A percentile compares a stretch with the other conserved stretches of the same genome.
Evolutionary conservation across 2,797 vertebrate genomes (phyloP).

Genomic region (Sebastes kiyomatsui): DNA sequence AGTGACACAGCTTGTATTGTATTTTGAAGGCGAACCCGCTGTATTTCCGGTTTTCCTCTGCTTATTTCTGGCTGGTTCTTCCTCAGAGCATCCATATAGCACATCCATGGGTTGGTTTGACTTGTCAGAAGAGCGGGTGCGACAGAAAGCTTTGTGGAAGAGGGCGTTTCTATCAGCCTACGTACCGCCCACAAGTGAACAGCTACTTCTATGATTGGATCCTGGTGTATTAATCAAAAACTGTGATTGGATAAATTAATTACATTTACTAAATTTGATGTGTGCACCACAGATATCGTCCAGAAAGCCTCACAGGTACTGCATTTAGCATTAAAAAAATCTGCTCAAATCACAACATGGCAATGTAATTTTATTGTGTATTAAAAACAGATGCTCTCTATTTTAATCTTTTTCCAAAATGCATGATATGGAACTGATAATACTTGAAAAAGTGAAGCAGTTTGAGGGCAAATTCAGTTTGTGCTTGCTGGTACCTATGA

Average conservation of each 20-base stretch:
- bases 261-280: neutral
- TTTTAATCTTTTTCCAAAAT: neutral
- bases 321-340: too few relatives aligned
- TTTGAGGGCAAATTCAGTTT: neutral
- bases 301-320: too few relatives aligned
- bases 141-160: neutral
- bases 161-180: neutral
- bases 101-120: neutral
- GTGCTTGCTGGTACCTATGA: too few relatives aligned
- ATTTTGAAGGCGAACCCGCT: neutral
- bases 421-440: neutral
- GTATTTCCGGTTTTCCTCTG: slow-evolving; percentile 1
- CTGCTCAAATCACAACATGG: rapidly evolving
- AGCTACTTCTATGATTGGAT: slow-evolving; percentile 25
- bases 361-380: neutral
- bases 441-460: neutral
- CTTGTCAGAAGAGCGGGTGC: neutral
- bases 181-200: slow-evolving; percentile 5
- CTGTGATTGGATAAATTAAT: slow-evolving; percentile 13
- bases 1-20: neutral
- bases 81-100: neutral
- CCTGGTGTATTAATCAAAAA: neutral
- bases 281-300: neutral
- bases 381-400: neutral
- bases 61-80: neutral